Evolutionary conservation across 2,797 vertebrate genomes (phyloP), one percentile per base, ranked within the genome.

Genomic region (Danio aesculapii): DNA sequence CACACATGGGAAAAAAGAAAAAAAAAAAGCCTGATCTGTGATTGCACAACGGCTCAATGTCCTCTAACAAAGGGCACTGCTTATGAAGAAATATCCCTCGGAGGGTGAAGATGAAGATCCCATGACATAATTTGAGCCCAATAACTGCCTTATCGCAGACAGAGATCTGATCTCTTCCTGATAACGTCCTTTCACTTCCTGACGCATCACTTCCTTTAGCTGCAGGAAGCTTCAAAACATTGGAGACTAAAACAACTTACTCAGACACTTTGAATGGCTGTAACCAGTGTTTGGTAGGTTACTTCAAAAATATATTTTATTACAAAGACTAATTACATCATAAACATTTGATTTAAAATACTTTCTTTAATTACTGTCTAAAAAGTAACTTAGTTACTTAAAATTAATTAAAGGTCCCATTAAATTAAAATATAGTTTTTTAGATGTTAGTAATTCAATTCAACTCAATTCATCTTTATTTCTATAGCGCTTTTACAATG

Each of bases 131-230:
- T 83, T 58, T 83, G 83, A 86, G 83, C 81, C 62, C 39, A 74
- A 52, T 57, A 41, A 47, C 8, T 19, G 17, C 11, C 58, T 47
- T 73, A 83, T 86, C 83, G 3, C 63, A 4, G 3, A 16, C 39
- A 61, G 85, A 78, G 81, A 86, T 86, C 83, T 81, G 83, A 84
- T 84, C 83, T 70, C 14, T 81, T 84, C 84, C 85, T 86, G 83
- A 86, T 84, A 81, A 62, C 11, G 6, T 17, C 17, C 61, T 1
- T 21, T 14, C 30, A 53, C 63, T 71, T 83, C 77, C 83, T 83
- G 74, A 44, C 47, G 17, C 77, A 79, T 84, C 73, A 71, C 69
- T 75, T 80, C 63, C 77, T 68, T 17, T 63, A 11, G 58, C 55
- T 16, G 17, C 49, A 73, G 77, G 67, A 74, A 50, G 16, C 59